Evolutionary conservation across 2,113 vertebrate genomes (phyloP).

Genomic region (Seriola quinqueradiata): DNA sequence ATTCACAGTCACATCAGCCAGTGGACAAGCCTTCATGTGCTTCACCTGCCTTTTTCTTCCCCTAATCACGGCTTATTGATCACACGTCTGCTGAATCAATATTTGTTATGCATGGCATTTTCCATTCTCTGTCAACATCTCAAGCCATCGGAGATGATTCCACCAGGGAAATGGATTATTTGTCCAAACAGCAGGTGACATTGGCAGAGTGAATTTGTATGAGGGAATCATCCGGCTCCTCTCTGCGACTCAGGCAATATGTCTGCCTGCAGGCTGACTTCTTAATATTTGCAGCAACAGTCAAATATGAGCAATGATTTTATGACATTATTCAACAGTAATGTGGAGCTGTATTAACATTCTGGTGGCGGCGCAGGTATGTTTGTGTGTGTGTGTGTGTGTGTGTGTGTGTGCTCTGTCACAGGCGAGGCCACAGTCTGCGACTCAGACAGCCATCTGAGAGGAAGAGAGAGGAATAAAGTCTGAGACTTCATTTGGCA

Average conservation of each 20-base stretch:
- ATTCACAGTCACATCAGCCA: not conserved
- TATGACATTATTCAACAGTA: slow-evolving; percentile 62
- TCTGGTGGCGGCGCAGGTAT: slow-evolving; percentile 29
- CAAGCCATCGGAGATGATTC: slow-evolving; percentile 32
- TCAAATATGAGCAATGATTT: slow-evolving; percentile 64
- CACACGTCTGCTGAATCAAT: slow-evolving; percentile 59
- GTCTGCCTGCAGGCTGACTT: slow-evolving; percentile 57
- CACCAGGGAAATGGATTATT: slow-evolving; percentile 61
- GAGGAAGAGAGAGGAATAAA: slow-evolving; percentile 40
- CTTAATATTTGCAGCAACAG: slow-evolving; percentile 67
- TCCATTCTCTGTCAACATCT: slow-evolving; percentile 59
- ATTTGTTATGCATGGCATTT: slow-evolving; percentile 71
- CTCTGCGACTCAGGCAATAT: slow-evolving; percentile 48
- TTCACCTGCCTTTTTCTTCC: slow-evolving; percentile 58
- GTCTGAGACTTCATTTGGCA: slow-evolving; percentile 56
- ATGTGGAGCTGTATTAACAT: slow-evolving; percentile 62
- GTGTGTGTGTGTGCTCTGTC: slow-evolving; percentile 12
- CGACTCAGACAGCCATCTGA: slow-evolving; percentile 44
- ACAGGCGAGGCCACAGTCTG: slow-evolving; percentile 42
- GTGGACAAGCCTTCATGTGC: slow-evolving; percentile 33
- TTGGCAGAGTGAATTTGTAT: slow-evolving; percentile 64
- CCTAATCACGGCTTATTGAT: slow-evolving; percentile 71
- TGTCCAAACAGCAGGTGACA: slow-evolving; percentile 69
- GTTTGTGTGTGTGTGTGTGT: too few species aligned
- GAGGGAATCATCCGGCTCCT: slow-evolving; percentile 21